Percentiles rank a stretch among this genome's conserved stretches.
phyloP scores from a whole-genome alignment of 2,113 vertebrate genomes.

The Psephotus haematonotus region DNA sequence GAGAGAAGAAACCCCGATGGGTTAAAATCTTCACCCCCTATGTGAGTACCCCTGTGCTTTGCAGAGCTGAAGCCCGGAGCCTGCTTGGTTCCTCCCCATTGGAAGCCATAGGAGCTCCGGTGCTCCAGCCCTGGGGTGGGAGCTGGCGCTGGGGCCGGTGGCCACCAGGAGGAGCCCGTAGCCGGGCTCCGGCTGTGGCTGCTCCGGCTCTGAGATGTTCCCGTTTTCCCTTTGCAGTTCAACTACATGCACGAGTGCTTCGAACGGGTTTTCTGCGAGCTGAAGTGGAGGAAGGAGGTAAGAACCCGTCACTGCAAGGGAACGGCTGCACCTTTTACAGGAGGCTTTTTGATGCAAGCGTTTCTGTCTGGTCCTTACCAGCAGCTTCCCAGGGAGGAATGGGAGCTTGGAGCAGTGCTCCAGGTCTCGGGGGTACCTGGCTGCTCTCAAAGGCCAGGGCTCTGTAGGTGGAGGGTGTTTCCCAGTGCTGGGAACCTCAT shows the following conservation, averaged over 20 bases:
- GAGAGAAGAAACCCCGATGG: conserved; percentile 97
- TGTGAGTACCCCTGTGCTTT: conserved; percentile 73
- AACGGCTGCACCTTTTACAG: accelerated
- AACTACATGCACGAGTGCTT: conserved; percentile 99
- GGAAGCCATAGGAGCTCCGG: neutral
- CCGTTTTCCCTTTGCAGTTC: conserved; percentile 76
- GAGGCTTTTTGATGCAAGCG: accelerated
- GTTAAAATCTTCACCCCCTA: conserved; percentile 91
- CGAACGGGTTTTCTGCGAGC: conserved; percentile 96
- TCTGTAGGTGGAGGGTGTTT: neutral
- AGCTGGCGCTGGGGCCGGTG: neutral
- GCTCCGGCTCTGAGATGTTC: neutral
- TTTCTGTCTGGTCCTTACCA: accelerated
- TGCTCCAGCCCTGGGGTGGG: neutral
- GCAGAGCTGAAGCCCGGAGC: neutral
- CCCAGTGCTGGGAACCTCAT: accelerated
- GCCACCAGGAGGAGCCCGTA: conserved; percentile 52
- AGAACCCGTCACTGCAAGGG: neutral
- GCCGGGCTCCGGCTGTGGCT: neutral
- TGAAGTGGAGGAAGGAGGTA: conserved; percentile 99
- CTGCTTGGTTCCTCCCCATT: neutral
- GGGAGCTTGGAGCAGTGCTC: accelerated
- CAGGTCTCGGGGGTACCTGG: accelerated
- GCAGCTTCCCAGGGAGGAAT: neutral
- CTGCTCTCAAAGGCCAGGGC: neutral